Base-by-base conservation (phyloP, 2,888 invertebrate species). In the Nasonia oneida region DNA sequence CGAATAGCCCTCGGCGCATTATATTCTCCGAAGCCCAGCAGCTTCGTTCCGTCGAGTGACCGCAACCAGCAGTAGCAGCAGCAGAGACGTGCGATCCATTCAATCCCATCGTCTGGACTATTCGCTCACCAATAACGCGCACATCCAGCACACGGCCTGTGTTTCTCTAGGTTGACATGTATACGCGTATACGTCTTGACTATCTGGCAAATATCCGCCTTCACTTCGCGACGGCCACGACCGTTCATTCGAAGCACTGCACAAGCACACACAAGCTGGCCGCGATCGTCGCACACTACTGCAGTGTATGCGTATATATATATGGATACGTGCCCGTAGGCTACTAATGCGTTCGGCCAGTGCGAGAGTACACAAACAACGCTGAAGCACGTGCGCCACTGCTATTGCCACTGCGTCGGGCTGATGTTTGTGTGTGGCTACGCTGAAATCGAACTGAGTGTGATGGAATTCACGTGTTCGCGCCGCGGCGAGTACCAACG, bases 11-110 rank as follows among this genome's bases (percentile, higher is more conserved):
- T n/a, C 2, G 8, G 33, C 33, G 47, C 47, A 79, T 67, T 67
- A 79, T 53, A 80, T 81, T 86, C 42, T 75, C 76, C 39, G 71
- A 64, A 18, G 50, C 15, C 79, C 77, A 61, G 10, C 53, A 85
- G 47, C 42, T 23, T 42, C 37, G 14, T 71, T 64, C 12, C 2
- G 8, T 12, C 12, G 64, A n/a, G 23, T 23, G 23, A 23, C 23
- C 64, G 5, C 23, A 29, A 2, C 23, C 6, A 18, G 23, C 23
- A 29, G 70, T 18, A 15, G 15, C 15, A 53, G 50, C 4, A 53
- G 15, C 5, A 53, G 18, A 18, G 18, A 15, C 18, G n/a, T 42
- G n/a, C 82, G 61, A 57, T 83, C 47, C 73, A 78, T 79, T 84
- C 64, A 73, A 84, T 84, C 23, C 73, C 73, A 79, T 78, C 83